Evolutionary conservation across 2,113 vertebrate genomes (phyloP), one percentile per base, ranked within the genome.

Genomic region (Ondatra zibethicus): DNA sequence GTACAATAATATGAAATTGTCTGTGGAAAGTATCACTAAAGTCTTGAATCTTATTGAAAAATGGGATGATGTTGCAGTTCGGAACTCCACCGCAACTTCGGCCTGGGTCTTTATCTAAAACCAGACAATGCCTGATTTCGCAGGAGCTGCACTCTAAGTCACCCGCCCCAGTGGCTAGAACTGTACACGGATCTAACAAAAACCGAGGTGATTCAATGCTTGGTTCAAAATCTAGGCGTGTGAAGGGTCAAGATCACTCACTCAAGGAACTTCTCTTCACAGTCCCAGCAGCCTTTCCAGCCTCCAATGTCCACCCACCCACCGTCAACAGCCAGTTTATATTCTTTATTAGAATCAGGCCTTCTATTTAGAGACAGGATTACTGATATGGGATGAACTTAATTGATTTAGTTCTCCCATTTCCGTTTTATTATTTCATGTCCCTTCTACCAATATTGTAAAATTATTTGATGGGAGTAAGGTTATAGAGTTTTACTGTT

Each of bases 281-380:
- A 99, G 99, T 99, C 99, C 99, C 99, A 99, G 98, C 99, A 99
- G 98, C 99, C 99, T 95, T 99, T 99, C 99, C 99, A 99, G 98
- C 99, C 99, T 98, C 98, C 98, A 98, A 98, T 98, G 97, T 99
- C 98, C 98, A 98, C 98, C 98, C 95, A 99, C 98, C 98, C 99
- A 97, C 99, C 99, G 99, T 99, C 99, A 98, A 99, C 99, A 99
- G 99, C 99, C 99, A 99, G 99, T 99, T 47, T 88, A 50, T 65
- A 77, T 52, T n/a, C 66, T 61, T 13, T 52, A 82, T 39, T 73
- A 92, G 45, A 93, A 77, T 78, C 52, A 50, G 78, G 47, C 23
- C n/a, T 89, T 93, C 42, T 80, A 70, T 45, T 95, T 76, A 91
- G 80, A 75, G 76, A 52, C 27, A 88, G 63, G 17, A 39, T 81